Evolutionary conservation across 2,797 vertebrate species (phyloP), one percentile per base, ranked within the genome.

Genomic region (Mus caroli): DNA sequence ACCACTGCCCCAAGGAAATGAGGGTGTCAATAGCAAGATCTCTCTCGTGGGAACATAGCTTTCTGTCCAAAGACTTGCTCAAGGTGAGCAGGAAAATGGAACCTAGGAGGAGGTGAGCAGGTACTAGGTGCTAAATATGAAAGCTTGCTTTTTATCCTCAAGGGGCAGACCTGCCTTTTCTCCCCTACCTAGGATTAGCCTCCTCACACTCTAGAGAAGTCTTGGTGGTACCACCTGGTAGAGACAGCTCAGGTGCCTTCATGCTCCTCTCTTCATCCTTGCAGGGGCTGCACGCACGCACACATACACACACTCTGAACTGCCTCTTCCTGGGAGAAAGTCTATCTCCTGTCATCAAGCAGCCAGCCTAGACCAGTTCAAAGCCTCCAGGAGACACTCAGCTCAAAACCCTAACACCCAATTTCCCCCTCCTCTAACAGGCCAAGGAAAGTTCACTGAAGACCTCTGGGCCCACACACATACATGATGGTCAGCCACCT

Each of bases 1-100:
- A 92, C 77, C 13, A 24, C 1, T 78, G 60, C 43, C 26, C 1
- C 37, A 43, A 34, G 69, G 86, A 80, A 11, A 34, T 6, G 26
- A 85, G 11, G 40, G 37, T 76, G 31, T 82, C 76, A 54, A n/a
- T 26, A 69, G 64, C 26, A 34, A 58, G 76, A 62, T 79, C 14
- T 56, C 37, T 94, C 86, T 86, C 71, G 56, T 24, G 3, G 82
- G 78, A 75, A 92, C 80, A 94, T 64, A 82, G 19, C 40, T 50
- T 12, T 64, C 56, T 88, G 43, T 88, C 34, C 58, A 78, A 77
- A 87, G 79, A 89, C 56, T 4, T 0, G 40, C n/a, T 67, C 3
- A n/a, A 88, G 43, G 3, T 46, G 19, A 60, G 50, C 19, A 82
- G n/a, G 76, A 37, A 64, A 28, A 43, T 58, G 6, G 9, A 40